A percentile compares a stretch with the other conserved stretches of the same genome.
phyloP scores from a whole-genome alignment of 1,140 invertebrate genomes.

The Phthorimaea operculella region DNA sequence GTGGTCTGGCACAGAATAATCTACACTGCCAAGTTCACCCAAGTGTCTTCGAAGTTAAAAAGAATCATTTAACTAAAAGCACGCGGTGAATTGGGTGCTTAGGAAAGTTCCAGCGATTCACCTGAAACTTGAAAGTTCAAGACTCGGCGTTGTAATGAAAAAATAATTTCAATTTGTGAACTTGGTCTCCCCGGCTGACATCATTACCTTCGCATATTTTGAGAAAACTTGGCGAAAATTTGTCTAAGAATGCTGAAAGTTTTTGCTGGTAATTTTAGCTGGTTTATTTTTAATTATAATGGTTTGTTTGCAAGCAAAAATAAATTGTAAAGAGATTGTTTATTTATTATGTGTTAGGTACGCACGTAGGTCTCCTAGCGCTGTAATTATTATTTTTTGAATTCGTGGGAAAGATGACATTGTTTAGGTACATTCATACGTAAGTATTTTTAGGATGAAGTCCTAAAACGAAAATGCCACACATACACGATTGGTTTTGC shows the following conservation, averaged over 20 bases:
- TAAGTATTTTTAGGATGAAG: too few species aligned
- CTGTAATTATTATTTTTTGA: too few species aligned
- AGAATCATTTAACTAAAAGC: conserved; percentile 35
- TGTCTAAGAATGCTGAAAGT: background rate
- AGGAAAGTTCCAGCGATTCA: conserved; percentile 31
- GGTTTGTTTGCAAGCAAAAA: background rate
- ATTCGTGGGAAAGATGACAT: too few species aligned
- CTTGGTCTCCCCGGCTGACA: conserved; percentile 22
- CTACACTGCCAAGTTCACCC: background rate
- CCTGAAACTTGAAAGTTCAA: conserved; percentile 43
- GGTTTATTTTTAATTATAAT: background rate
- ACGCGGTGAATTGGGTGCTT: conserved; percentile 39
- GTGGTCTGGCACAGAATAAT: too few species aligned
- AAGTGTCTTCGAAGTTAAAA: conserved; percentile 19
- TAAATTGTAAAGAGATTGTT: background rate
- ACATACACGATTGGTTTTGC: too few species aligned
- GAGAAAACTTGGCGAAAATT: conserved; percentile 8
- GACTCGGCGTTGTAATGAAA: conserved; percentile 53
- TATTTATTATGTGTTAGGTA: background rate
- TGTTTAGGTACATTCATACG: too few species aligned
- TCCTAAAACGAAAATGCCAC: too few species aligned
- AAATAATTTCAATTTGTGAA: conserved; percentile 60
- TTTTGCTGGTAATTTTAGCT: background rate
- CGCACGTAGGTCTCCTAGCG: too few species aligned
- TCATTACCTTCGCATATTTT: conserved; percentile 51